Conservation (phyloP, 2,888 invertebrate species). For the Melangyna quadrimaculata region DNA sequence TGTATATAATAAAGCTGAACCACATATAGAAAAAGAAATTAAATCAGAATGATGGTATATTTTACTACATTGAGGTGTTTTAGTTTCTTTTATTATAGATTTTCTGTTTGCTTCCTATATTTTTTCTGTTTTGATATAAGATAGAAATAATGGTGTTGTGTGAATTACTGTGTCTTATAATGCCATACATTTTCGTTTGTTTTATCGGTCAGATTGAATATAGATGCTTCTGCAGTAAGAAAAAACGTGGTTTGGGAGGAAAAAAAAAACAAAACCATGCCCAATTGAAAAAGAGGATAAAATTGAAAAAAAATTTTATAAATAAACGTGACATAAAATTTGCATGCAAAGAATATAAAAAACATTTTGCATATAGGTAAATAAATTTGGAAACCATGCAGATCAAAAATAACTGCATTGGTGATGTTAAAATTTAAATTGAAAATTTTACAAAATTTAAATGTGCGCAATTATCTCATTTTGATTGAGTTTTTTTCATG, state of each 20-base stretch:
- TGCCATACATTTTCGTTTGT: neutral
- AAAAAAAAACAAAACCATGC: slow-evolving; percentile 53
- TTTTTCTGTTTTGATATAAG: slow-evolving; percentile 35
- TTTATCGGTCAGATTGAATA: slow-evolving; percentile 15
- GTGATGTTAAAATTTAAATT: neutral
- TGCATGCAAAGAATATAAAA: slow-evolving; percentile 31
- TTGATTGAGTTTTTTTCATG: slow-evolving; percentile 23
- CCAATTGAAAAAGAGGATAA: slow-evolving; percentile 4
- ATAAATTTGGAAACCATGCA: slow-evolving; percentile 46
- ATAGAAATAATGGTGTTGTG: slow-evolving; percentile 21
- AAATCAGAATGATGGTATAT: slow-evolving; percentile 80
- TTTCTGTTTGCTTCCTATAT: slow-evolving; percentile 37
- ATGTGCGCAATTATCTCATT: slow-evolving; percentile 64
- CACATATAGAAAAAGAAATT: slow-evolving; percentile 82
- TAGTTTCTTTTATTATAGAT: slow-evolving; percentile 35
- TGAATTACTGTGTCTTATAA: slow-evolving; percentile 15
- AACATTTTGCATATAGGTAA: neutral
- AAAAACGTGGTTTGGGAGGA: slow-evolving; percentile 1
- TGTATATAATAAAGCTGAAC: slow-evolving; percentile 80
- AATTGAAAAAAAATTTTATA: neutral
- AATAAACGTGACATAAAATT: slow-evolving; percentile 24
- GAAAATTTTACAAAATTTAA: neutral
- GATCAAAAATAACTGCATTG: slow-evolving; percentile 17
- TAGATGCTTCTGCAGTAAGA: slow-evolving; percentile 22
- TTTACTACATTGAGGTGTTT: slow-evolving; percentile 64